A percentile compares a stretch with the other conserved stretches of the same genome.
Conservation (phyloP, 2,888 invertebrate genomes). For the Lumbricus terrestris region DNA sequence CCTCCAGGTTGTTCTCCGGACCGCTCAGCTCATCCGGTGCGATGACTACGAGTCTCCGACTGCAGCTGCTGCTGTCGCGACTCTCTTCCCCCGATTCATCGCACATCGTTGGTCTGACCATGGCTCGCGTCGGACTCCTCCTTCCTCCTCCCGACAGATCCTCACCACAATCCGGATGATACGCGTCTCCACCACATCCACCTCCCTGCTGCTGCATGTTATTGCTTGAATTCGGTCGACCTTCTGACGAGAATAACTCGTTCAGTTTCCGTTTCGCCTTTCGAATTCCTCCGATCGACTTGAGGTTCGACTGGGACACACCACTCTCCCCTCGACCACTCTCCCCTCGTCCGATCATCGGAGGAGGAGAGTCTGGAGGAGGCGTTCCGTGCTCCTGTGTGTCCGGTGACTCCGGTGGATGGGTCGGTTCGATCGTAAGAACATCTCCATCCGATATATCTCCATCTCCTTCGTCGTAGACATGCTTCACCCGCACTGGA, state of each 20-base stretch:
- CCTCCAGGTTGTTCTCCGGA: neutral
- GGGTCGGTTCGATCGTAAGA: slow-evolving; percentile 36
- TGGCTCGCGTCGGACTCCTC: neutral
- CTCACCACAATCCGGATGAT: neutral
- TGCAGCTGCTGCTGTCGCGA: neutral
- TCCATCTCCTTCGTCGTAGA: slow-evolving; percentile 28
- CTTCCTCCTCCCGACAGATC: neutral
- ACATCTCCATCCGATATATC: slow-evolving; percentile 25
- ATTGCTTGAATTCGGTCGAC: neutral
- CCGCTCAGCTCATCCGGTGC: neutral
- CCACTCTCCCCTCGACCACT: neutral
- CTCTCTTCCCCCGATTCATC: neutral
- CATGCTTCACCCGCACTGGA: slow-evolving; percentile 37
- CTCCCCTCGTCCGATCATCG: too few species aligned
- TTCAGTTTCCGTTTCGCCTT: neutral
- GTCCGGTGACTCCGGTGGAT: slow-evolving; percentile 24
- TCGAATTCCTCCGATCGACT: neutral
- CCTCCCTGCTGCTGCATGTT: neutral
- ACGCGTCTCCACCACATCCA: too few species aligned
- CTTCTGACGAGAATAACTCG: neutral
- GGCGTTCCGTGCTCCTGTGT: neutral
- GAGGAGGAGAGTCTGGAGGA: neutral
- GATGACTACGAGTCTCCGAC: neutral
- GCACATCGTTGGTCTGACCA: neutral
- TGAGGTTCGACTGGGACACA: neutral